These are phyloP conservation scores for Muntiacus muntjak DNA, from an alignment of 2,113 vertebrate species.

Conservation along the genomic window DNA sequence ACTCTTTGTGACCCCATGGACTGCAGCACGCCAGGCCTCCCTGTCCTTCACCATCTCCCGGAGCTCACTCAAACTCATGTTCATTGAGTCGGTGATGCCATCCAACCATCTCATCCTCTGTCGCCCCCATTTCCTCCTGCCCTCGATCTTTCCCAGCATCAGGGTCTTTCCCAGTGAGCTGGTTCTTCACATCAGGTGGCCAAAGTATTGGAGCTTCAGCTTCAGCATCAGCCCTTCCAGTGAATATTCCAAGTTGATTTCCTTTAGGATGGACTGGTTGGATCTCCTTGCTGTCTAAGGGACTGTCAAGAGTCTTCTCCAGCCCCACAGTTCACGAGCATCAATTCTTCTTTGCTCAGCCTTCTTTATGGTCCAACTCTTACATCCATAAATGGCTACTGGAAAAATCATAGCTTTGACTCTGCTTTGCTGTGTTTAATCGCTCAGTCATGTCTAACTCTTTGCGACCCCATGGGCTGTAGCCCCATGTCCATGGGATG, in stretches of 20 bases:
- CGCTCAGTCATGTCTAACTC: not conserved
- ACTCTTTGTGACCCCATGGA: too few relatives aligned
- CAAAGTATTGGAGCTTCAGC: not conserved
- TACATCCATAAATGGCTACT: not conserved
- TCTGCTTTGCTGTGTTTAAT: not conserved
- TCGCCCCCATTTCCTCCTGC: too few relatives aligned
- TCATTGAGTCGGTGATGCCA: fast-evolving
- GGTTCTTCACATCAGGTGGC: not conserved
- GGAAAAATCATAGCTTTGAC: not conserved
- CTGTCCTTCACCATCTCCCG: too few relatives aligned
- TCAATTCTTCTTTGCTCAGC: not conserved
- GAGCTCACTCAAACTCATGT: too few relatives aligned
- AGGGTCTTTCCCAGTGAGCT: too few relatives aligned
- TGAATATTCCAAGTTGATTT: too few relatives aligned
- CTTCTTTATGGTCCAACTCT: not conserved
- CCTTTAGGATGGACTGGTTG: not conserved
- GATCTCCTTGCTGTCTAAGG: not conserved
- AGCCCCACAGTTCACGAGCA: not conserved
- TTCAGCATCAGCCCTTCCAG: not conserved
- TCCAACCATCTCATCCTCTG: too few relatives aligned
- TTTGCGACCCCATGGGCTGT: not conserved
- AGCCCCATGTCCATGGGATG: not conserved
- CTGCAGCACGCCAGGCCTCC: too few relatives aligned
- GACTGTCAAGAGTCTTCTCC: not conserved
- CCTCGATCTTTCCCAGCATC: too few relatives aligned